These are phyloP conservation scores for Psittacula echo DNA, from an alignment of 2,797 vertebrate species.

Conservation along the genomic window DNA sequence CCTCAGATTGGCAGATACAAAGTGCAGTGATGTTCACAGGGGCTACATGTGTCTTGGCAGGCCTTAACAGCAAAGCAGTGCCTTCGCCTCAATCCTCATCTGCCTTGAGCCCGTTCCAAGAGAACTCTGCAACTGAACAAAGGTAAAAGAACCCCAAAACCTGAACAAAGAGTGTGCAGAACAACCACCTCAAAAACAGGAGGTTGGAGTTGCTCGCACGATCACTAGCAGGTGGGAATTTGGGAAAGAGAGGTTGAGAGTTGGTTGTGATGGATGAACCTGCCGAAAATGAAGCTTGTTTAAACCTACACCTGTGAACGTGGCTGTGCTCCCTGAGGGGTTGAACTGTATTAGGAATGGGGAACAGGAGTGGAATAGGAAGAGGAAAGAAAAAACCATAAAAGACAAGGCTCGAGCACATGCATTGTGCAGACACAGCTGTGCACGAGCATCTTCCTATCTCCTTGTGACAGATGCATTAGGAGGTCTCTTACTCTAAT, in stretches of 20 bases:
- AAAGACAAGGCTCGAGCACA: too few relatives aligned
- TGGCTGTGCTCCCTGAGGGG: too few relatives aligned
- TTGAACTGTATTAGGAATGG: background rate
- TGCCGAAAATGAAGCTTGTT: background rate
- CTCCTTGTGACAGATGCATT: too few relatives aligned
- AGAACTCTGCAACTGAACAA: background rate
- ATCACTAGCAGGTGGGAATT: background rate
- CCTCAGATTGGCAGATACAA: background rate
- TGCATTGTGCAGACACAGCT: too few relatives aligned
- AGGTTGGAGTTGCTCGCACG: background rate
- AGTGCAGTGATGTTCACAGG: background rate
- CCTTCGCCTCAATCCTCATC: background rate
- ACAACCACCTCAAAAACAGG: background rate
- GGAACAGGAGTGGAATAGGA: background rate
- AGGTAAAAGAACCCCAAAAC: background rate
- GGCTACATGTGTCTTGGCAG: too few relatives aligned
- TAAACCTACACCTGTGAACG: background rate
- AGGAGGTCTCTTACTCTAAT: too few relatives aligned
- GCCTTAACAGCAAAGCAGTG: too few relatives aligned
- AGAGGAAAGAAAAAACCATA: too few relatives aligned
- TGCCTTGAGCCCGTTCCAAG: fast-evolving
- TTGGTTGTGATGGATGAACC: background rate
- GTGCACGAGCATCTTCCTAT: too few relatives aligned
- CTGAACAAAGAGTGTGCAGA: background rate
- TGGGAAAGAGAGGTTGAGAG: background rate